Conservation (phyloP, 2,888 invertebrate genomes). For the Pristionchus maxplancki region DNA sequence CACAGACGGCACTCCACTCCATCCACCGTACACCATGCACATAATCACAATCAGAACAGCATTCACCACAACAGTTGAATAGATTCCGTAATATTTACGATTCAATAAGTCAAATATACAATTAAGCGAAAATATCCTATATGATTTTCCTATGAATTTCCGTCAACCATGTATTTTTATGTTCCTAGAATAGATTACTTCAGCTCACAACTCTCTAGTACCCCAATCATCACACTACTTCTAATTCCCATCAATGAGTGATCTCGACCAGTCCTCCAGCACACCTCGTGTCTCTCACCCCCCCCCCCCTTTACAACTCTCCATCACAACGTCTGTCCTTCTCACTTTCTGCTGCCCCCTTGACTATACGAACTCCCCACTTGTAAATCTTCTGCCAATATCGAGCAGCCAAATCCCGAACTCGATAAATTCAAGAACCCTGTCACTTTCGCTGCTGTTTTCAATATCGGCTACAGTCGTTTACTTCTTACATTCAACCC, state of each 20-base stretch:
- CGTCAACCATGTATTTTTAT: too few species aligned
- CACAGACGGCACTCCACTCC: background rate
- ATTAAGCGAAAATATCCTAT: too few species aligned
- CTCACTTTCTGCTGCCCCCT: background rate
- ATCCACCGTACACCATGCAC: background rate
- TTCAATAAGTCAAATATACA: too few species aligned
- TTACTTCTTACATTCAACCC: background rate
- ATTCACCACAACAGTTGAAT: too few species aligned
- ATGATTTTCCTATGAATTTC: too few species aligned
- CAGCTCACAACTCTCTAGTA: background rate
- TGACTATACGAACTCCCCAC: constrained; percentile 6
- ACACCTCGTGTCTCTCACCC: background rate
- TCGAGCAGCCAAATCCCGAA: background rate
- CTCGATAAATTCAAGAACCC: background rate
- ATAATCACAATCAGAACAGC: background rate
- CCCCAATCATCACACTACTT: background rate
- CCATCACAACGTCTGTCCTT: background rate
- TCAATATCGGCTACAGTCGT: background rate
- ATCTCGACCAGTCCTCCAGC: background rate
- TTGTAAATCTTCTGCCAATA: background rate
- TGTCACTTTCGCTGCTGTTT: background rate
- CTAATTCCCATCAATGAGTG: background rate
- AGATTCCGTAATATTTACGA: too few species aligned
- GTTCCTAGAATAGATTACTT: too few species aligned
- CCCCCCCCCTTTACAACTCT: background rate